phyloP scores from a whole-genome alignment of 1,140 invertebrate species.

The Apis laboriosa region DNA sequence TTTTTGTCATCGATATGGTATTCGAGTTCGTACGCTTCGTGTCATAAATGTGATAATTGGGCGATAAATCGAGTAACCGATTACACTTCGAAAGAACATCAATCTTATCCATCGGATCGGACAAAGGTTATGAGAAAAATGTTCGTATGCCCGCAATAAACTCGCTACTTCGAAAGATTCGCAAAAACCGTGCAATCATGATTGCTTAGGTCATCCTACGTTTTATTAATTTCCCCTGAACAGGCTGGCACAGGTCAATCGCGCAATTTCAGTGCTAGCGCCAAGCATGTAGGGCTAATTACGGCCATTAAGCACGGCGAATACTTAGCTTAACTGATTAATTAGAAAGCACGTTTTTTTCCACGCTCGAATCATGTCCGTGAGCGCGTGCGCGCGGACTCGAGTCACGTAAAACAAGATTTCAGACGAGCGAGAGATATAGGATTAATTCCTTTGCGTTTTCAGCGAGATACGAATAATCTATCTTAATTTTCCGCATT shows the following conservation, averaged over 20 bases:
- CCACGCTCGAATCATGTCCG: neutral
- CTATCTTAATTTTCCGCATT: too few species aligned
- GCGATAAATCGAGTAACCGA: neutral
- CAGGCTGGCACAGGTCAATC: conserved; percentile 49
- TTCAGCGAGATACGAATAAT: neutral
- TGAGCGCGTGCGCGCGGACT: neutral
- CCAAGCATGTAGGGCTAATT: conserved; percentile 54
- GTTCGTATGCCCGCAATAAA: neutral
- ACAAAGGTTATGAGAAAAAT: neutral
- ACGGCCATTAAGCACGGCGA: conserved; percentile 52
- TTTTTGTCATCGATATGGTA: conserved; percentile 11
- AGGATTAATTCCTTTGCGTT: conserved; percentile 16
- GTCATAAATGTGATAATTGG: neutral
- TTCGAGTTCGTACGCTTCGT: neutral
- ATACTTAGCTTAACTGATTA: conserved; percentile 60
- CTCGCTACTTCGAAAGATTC: neutral
- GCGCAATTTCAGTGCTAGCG: conserved; percentile 55
- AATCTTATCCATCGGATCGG: neutral
- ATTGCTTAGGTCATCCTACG: conserved; percentile 38
- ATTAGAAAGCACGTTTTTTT: conserved; percentile 57
- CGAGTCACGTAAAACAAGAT: conserved; percentile 32
- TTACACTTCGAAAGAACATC: neutral
- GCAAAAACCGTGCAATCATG: conserved; percentile 20
- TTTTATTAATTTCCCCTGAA: conserved; percentile 40
- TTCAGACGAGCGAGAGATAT: neutral